Conservation (phyloP, 2,113 vertebrate genomes). For the Scophthalmus maximus region DNA sequence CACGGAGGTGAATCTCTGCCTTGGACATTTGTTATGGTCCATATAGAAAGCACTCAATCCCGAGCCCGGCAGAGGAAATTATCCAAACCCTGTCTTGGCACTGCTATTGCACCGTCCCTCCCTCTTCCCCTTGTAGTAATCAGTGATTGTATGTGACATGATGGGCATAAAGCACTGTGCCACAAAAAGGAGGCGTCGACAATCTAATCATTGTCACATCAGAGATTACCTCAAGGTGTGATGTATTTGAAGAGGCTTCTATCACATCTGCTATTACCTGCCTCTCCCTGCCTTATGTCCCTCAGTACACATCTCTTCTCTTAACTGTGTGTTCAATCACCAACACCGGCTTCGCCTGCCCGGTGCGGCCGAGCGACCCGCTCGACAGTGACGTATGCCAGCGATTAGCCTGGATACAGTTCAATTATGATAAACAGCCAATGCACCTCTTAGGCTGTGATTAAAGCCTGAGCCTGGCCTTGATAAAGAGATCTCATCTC, state of each 20-base stretch:
- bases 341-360: constrained; percentile 54
- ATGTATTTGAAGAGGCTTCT: constrained; percentile 64
- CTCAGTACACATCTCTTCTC: constrained; percentile 66
- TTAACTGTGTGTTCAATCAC: constrained; percentile 80
- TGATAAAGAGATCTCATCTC: constrained; percentile 97
- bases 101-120: constrained; percentile 17
- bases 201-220: constrained; percentile 77
- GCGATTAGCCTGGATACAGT: constrained; percentile 94
- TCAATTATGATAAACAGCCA: constrained; percentile 95
- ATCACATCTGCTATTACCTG: constrained; percentile 73
- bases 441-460: constrained; percentile 94
- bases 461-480: constrained; percentile 88
- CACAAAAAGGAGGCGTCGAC: constrained; percentile 53
- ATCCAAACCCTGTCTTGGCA: constrained; percentile 24
- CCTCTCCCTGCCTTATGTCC: constrained; percentile 60
- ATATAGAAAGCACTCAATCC: constrained; percentile 20
- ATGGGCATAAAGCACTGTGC: constrained; percentile 57
- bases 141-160: constrained; percentile 64
- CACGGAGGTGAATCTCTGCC: constrained; percentile 40
- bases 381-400: constrained; percentile 92
- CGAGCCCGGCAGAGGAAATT: constrained; percentile 7
- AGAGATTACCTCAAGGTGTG: constrained; percentile 62
- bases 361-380: constrained; percentile 54
- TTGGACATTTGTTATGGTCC: constrained; percentile 39
- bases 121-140: constrained; percentile 44